Base-by-base conservation (phyloP, 2,113 vertebrate genomes). In the Tricholaema leucomelas region DNA sequence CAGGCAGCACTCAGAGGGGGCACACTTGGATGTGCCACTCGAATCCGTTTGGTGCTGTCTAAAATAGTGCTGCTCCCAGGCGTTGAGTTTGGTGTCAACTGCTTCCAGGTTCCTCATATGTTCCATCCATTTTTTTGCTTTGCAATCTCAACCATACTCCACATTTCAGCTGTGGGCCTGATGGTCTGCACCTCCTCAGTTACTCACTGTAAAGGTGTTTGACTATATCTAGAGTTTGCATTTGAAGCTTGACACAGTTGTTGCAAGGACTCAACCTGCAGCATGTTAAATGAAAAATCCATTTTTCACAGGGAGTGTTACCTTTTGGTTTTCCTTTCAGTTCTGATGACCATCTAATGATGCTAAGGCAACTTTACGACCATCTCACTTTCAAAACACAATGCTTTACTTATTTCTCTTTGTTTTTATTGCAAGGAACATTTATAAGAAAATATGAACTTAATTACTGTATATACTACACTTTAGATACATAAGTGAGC, bases 1-100 rank as follows among this genome's bases (percentile, higher is more conserved):
- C 36, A 36, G 35, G 66, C 35, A 74, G 20, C 31, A 27, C 85
- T 81, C 15, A 8, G n/a, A 44, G 30, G 54, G n/a, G n/a, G 48
- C 2, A 1, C n/a, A 13, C 28, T 63, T n/a, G 12, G 77, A 48
- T 1, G 1, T 52, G 20, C 25, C 1, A 0, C 48, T 61, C 55
- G 70, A 60, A 72, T 75, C 54, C 33, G 20, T 3, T 2, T 61
- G 38, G 30, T 40, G 65, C 38, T 60, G 10, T 28, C 31, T 64
- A 48, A 69, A 67, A 61, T 4, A 24, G 16, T 81, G 44, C 38
- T 87, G 44, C 38, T 95, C 27, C 25, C n/a, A 35, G 31, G 20
- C 18, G 46, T 35, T 40, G 31, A 63, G 31, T 78, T 42, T 60
- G 58, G 48, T 71, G 74, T 58, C 38, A 85, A 27, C 42, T 71